phyloP scores from a whole-genome alignment of 2,797 vertebrate species.

The Helicolenus hilgendorfi region DNA sequence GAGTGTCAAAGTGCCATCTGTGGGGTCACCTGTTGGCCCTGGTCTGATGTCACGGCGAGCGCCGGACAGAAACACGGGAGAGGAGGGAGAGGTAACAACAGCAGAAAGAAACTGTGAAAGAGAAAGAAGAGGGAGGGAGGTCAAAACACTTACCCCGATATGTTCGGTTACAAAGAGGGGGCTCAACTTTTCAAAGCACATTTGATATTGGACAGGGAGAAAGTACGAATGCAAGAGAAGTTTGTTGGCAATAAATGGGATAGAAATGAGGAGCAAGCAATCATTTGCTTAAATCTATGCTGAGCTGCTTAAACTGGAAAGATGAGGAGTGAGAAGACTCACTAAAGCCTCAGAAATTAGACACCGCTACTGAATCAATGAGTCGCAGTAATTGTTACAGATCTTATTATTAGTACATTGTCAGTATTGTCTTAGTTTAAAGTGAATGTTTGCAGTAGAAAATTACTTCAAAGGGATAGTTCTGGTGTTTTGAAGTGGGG shows the following conservation, averaged over 20 bases:
- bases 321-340: slow-evolving; percentile 6
- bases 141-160: slow-evolving; percentile 57
- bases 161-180: slow-evolving; percentile 26
- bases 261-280: not conserved
- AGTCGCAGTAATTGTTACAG: slow-evolving; percentile 7
- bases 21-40: slow-evolving; percentile 85
- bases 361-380: slow-evolving; percentile 20
- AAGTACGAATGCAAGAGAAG: not conserved
- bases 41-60: slow-evolving; percentile 65
- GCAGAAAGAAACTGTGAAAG: slow-evolving; percentile 50
- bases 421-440: slow-evolving; percentile 12
- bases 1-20: slow-evolving; percentile 92
- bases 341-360: slow-evolving; percentile 8
- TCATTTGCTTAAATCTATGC: slow-evolving; percentile 29
- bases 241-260: not conserved
- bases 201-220: not conserved
- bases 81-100: slow-evolving; percentile 39
- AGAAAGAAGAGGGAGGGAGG: slow-evolving; percentile 63
- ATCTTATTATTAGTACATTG: not conserved
- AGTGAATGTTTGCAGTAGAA: not conserved
- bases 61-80: slow-evolving; percentile 57
- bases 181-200: slow-evolving; percentile 50
- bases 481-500: too few species aligned
- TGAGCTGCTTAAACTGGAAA: slow-evolving; percentile 4
- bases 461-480: not conserved